Evolutionary conservation across 2,888 invertebrate genomes (phyloP).

Genomic region (Tridacna gigas): DNA sequence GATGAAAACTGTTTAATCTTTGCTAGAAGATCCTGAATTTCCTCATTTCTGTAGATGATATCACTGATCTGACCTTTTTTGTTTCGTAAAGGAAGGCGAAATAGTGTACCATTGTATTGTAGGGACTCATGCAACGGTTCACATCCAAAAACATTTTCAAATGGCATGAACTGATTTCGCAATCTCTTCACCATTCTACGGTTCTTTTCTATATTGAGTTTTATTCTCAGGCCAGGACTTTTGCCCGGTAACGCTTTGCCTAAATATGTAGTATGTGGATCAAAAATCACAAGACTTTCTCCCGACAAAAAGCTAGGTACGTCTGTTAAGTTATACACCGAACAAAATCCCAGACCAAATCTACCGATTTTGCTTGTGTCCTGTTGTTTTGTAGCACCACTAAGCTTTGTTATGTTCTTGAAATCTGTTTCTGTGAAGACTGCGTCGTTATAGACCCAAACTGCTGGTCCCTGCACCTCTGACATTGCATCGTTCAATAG

Average conservation of each 20-base stretch:
- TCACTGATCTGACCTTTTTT: constrained; percentile 76
- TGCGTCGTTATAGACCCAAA: constrained; percentile 82
- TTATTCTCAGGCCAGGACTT: constrained; percentile 73
- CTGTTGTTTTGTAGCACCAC: constrained; percentile 79
- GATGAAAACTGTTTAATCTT: constrained; percentile 72
- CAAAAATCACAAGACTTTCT: constrained; percentile 80
- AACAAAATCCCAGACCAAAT: constrained; percentile 82
- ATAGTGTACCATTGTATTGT: constrained; percentile 77
- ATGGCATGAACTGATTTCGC: constrained; percentile 74
- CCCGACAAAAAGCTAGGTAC: constrained; percentile 82
- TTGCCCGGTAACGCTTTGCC: constrained; percentile 64
- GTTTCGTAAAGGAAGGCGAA: constrained; percentile 82
- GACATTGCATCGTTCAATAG: constrained; percentile 78
- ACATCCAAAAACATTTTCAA: constrained; percentile 73
- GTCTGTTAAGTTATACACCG: constrained; percentile 83
- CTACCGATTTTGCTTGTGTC: constrained; percentile 80
- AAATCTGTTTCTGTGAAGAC: constrained; percentile 80
- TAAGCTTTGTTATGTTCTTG: constrained; percentile 79
- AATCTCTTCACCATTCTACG: constrained; percentile 50
- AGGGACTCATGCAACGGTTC: constrained; percentile 25
- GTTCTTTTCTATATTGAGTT: constrained; percentile 62
- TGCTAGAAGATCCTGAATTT: constrained; percentile 73
- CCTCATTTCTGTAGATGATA: constrained; percentile 68
- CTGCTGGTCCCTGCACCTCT: constrained; percentile 81
- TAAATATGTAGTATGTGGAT: constrained; percentile 80